phyloP scores from a whole-genome alignment of 2,888 invertebrate genomes.

The Eupithecia abbreviata region DNA sequence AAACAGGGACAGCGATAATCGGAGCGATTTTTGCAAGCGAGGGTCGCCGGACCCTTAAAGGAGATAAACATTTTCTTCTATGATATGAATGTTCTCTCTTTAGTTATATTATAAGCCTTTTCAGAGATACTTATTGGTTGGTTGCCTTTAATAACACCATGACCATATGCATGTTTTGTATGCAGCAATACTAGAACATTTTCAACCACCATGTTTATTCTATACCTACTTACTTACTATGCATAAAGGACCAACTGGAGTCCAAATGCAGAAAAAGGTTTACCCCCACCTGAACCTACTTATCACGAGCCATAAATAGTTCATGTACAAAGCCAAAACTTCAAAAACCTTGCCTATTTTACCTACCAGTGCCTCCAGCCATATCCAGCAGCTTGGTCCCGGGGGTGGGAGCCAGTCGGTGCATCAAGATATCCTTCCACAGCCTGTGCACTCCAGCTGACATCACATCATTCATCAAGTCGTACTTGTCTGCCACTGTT shows the following conservation, averaged over 20 bases:
- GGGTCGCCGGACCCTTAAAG: too few relatives aligned
- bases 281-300: background rate
- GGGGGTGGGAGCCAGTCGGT: conserved; percentile 88
- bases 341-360: background rate
- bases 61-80: too few relatives aligned
- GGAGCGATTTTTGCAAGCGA: too few relatives aligned
- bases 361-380: conserved; percentile 96
- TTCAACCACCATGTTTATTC: background rate
- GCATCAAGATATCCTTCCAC: conserved; percentile 98
- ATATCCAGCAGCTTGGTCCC: conserved; percentile 94
- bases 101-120: too few relatives aligned
- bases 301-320: background rate
- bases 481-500: conserved; percentile 96
- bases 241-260: too few relatives aligned
- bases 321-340: background rate
- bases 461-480: conserved; percentile 99
- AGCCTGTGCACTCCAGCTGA: conserved; percentile 96
- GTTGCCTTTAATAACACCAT: background rate
- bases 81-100: too few relatives aligned
- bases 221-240: background rate
- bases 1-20: too few relatives aligned
- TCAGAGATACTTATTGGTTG: too few relatives aligned
- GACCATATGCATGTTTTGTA: background rate
- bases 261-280: too few relatives aligned
- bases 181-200: background rate